These are phyloP conservation scores for Acanthurus leucopareius DNA, from an alignment of 2,797 vertebrate genomes.

Conservation along the genomic window DNA sequence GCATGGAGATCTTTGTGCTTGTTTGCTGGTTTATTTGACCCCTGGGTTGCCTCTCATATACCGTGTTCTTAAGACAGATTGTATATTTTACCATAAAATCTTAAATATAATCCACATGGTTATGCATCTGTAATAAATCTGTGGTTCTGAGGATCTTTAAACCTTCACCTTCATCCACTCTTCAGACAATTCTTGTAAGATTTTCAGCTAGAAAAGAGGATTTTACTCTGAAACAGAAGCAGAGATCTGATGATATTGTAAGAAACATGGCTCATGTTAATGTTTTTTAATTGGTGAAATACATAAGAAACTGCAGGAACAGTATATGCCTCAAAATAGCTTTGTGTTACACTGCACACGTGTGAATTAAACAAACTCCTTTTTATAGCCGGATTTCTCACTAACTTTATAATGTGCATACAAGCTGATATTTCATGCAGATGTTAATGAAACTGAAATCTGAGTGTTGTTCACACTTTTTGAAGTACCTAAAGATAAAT, in stretches of 20 bases:
- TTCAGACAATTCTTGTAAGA: too few species aligned
- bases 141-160: too few species aligned
- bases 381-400: too few species aligned
- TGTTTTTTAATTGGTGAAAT: too few species aligned
- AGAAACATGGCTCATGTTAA: too few species aligned
- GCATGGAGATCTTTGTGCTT: conserved; percentile 9
- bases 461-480: background rate
- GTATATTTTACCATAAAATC: background rate
- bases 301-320: too few species aligned
- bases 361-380: background rate
- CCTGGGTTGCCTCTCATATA: background rate
- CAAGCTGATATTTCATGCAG: background rate
- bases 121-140: background rate
- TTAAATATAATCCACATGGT: background rate
- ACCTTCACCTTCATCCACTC: too few species aligned
- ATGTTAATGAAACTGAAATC: background rate
- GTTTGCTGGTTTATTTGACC: conserved; percentile 15
- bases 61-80: background rate
- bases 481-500: background rate
- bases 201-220: too few species aligned
- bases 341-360: background rate
- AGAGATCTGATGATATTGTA: too few species aligned
- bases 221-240: too few species aligned
- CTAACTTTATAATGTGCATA: background rate
- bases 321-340: background rate